Conservation (phyloP, 2,888 invertebrate genomes). For the Agrotis exclamationis region DNA sequence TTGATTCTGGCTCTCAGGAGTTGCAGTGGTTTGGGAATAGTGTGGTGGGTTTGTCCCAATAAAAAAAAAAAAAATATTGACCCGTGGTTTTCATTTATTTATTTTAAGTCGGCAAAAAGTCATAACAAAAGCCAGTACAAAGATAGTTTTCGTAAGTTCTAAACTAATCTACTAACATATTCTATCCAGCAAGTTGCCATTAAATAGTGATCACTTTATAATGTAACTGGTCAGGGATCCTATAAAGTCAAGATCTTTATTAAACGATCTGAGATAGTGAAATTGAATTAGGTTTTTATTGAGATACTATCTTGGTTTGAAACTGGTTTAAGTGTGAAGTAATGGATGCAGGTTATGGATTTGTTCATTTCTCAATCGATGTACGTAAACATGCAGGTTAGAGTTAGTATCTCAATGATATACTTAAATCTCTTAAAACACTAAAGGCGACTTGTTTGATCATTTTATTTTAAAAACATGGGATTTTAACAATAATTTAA, state of each 20-base stretch:
- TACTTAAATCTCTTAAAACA: not conserved
- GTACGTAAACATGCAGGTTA: not conserved
- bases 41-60: too few species aligned
- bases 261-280: constrained; percentile 34
- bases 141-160: constrained; percentile 5
- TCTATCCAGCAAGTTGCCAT: not conserved
- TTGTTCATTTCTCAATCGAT: constrained; percentile 7
- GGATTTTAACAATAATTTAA: too few species aligned
- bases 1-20: too few species aligned
- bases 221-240: constrained; percentile 18
- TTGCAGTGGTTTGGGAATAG: too few species aligned
- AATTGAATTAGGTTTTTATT: constrained; percentile 37
- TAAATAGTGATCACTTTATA: constrained; percentile 8
- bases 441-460: too few species aligned
- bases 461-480: too few species aligned
- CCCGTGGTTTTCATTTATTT: too few species aligned
- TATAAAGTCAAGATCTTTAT: constrained; percentile 39
- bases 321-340: constrained; percentile 33
- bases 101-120: not conserved
- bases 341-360: constrained; percentile 23
- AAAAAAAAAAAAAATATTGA: too few species aligned
- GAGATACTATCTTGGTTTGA: constrained; percentile 28
- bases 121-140: not conserved
- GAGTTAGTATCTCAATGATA: not conserved
- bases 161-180: not conserved